Conservation (phyloP, 2,888 invertebrate species). For the Stomorhina lunata region DNA sequence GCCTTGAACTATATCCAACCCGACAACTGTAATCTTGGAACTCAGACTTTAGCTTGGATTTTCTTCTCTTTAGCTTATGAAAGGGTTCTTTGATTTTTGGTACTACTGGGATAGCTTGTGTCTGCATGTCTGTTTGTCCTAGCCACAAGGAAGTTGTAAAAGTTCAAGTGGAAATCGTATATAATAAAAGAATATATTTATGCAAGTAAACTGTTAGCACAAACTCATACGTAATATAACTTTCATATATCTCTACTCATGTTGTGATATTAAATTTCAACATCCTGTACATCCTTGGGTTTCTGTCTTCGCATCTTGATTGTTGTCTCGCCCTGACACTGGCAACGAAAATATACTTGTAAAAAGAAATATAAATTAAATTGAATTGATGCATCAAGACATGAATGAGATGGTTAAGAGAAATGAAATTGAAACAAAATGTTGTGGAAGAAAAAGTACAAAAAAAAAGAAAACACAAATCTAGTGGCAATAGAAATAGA, state of each 20-base stretch:
- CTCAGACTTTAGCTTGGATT: too few relatives aligned
- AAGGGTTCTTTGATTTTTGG: too few relatives aligned
- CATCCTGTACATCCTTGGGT: neutral
- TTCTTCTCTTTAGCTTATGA: too few relatives aligned
- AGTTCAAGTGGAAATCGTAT: conserved; percentile 63
- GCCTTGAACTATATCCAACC: too few relatives aligned
- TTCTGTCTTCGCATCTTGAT: conserved; percentile 25
- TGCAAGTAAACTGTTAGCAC: too few relatives aligned
- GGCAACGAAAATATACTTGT: conserved; percentile 54
- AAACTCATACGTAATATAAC: too few relatives aligned
- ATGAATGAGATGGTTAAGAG: conserved; percentile 16
- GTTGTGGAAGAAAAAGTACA: neutral
- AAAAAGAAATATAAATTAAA: conserved; percentile 55
- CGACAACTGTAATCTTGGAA: too few relatives aligned
- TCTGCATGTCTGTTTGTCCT: conserved; percentile 1
- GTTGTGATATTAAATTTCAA: neutral
- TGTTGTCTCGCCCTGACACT: conserved; percentile 49
- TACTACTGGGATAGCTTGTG: too few relatives aligned
- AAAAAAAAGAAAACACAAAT: conserved; percentile 42
- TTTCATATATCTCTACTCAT: neutral
- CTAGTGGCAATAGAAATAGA: conserved; percentile 54
- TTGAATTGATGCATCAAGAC: conserved; percentile 49
- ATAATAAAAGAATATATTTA: conserved; percentile 45
- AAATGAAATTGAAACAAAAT: conserved; percentile 22
- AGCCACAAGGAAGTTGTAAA: conserved; percentile 64